Evolutionary conservation across 2,797 vertebrate species (phyloP), one percentile per base, ranked within the genome.

Genomic region (Vultur gryphus): DNA sequence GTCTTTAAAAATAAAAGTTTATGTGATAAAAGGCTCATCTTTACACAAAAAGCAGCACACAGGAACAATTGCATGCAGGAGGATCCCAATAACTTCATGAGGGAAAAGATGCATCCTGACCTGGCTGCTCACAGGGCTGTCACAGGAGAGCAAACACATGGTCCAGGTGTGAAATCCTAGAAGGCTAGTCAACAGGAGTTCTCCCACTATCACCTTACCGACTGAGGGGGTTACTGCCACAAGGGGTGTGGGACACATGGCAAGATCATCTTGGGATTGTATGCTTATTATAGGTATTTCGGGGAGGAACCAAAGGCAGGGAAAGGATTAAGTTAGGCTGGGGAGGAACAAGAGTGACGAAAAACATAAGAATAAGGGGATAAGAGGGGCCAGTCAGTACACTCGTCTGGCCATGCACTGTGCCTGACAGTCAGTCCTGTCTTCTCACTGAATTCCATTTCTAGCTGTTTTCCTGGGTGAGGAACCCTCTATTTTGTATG

Each of bases 81-180:
- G 2, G 3, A 90, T 20, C 13, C 24, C 24, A 77, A 1, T 9
- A 93, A 64, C n/a, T 41, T 67, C 20, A n/a, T 0, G 1, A 1
- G 10, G 41, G 21, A 78, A 73, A 76, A 75, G 48, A 11, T 4
- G 9, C 12, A 71, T 10, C 37, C 61, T 35, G 49, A 55, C 17
- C 26, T 17, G 39, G 57, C 44, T 81, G 69, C 23, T 81, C 65
- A 37, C 35, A n/a, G 20, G 28, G 59, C 44, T 79, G 58, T 26
- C 26, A 49, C 52, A 75, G 41, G 2, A 81, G 8, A 25, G 21
- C 5, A 24, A 61, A 4, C 6, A 4, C 51, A 46, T 1, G 3
- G 39, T 11, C 20, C 59, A 72, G 21, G 31, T 33, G 24, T 59
- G 76, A 94, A 84, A 84, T 26, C 23, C 62, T 23, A 46, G 9